Base-by-base conservation (phyloP, 2,797 vertebrate genomes). In the Gymnopithys bicolor region DNA sequence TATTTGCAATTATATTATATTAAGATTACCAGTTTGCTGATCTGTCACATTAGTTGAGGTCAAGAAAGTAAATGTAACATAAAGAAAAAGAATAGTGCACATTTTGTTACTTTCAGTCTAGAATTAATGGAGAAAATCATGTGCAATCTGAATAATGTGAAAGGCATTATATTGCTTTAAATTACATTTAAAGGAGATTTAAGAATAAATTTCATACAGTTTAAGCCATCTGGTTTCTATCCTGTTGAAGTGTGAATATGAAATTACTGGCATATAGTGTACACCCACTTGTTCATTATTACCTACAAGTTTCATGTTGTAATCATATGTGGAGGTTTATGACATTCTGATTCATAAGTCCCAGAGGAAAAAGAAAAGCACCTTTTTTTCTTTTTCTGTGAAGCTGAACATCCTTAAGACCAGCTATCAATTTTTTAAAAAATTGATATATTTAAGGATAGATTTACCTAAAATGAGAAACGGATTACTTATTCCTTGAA, bases 361-460 rank as follows among this genome's bases (percentile, higher is more conserved):
- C 12, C 22, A 46, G 13, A 55, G 19, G 6, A 1, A 45, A 68
- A 16, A 4, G 13, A 3, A 3, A 0, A 15, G 8, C 4, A 22
- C 5, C 3, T 37, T 28, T 63, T 48, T 48, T 79, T 37, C 11
- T 69, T 5, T 45, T 75, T 87, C 23, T 63, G 27, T 53, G 27
- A 69, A 25, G 21, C 10, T 56, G 16, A 70, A 43, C 6, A 33
- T 28, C 33, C 39, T 62, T 45, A 74, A 58, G 19, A 83, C 14
- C 23, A 59, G n/a, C 17, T 59, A 39, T 55, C n/a, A 27, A 13
- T 58, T 80, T 51, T 4, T 25, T 52, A 75, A 43, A 46, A 55
- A 9, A 5, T 63, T 63, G 45, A 55, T 60, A 41, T 43, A 77
- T 87, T 64, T 77, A 87, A 87, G 66, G 56, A 12, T 74, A 41